These are phyloP conservation scores for Acanthurus tractus DNA, from an alignment of 2,797 vertebrate species.

Conservation along the genomic window DNA sequence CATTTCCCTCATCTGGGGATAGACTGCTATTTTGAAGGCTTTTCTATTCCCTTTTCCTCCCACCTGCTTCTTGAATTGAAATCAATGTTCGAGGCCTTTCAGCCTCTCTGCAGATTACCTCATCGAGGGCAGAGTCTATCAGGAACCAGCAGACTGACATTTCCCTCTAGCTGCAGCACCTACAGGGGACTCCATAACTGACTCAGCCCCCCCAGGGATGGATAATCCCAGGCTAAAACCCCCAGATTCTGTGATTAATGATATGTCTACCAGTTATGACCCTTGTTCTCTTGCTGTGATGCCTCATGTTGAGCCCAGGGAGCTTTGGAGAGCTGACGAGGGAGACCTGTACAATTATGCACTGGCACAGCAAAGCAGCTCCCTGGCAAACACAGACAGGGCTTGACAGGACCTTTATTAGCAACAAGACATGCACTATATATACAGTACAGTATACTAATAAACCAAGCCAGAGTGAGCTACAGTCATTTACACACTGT, in stretches of 20 bases:
- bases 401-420: slow-evolving; percentile 73
- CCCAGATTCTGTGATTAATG: slow-evolving; percentile 81
- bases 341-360: slow-evolving; percentile 77
- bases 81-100: slow-evolving; percentile 79
- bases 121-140: slow-evolving; percentile 70
- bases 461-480: slow-evolving; percentile 46
- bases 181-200: slow-evolving; percentile 60
- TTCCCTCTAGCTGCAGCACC: slow-evolving; percentile 69
- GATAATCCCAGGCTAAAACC: slow-evolving; percentile 79
- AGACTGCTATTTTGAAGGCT: slow-evolving; percentile 62
- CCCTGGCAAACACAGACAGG: slow-evolving; percentile 66
- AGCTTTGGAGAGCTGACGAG: slow-evolving; percentile 69
- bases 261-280: slow-evolving; percentile 75
- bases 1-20: slow-evolving; percentile 54
- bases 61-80: slow-evolving; percentile 76
- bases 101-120: slow-evolving; percentile 71
- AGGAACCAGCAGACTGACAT: slow-evolving; percentile 73
- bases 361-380: slow-evolving; percentile 69
- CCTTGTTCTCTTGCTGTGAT: slow-evolving; percentile 75
- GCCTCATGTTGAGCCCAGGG: slow-evolving; percentile 62
- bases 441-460: slow-evolving; percentile 45
- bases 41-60: slow-evolving; percentile 64
- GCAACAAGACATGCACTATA: slow-evolving; percentile 48
- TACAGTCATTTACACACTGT: slow-evolving; percentile 6
- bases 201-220: slow-evolving; percentile 59